Percentiles rank a stretch among this genome's conserved stretches.
phyloP scores from a whole-genome alignment of 2,888 invertebrate genomes.

The Volucella inflata region DNA sequence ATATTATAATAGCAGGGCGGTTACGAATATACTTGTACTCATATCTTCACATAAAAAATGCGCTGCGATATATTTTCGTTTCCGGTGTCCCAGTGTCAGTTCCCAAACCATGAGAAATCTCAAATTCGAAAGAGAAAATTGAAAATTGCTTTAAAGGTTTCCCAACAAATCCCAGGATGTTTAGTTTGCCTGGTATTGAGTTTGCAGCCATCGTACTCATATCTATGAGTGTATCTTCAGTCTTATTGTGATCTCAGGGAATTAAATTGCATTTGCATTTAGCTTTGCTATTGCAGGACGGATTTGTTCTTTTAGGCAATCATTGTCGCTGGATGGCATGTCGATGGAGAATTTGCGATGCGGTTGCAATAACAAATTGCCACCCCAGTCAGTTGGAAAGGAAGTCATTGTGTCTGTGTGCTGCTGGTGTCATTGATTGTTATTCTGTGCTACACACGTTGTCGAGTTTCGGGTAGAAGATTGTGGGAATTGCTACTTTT shows the following conservation, averaged over 20 bases:
- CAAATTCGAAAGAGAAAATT: conserved; percentile 22
- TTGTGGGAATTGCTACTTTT: too few species aligned
- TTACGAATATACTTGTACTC: background rate
- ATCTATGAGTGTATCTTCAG: conserved; percentile 11
- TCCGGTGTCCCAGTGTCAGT: background rate
- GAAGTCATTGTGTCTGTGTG: too few species aligned
- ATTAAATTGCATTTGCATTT: conserved; percentile 34
- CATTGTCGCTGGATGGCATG: conserved; percentile 9
- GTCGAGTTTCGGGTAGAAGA: too few species aligned
- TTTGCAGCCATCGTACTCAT: background rate
- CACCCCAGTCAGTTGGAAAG: background rate
- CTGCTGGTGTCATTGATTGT: too few species aligned
- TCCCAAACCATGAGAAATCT: background rate
- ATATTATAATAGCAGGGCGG: conserved; percentile 27
- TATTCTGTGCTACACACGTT: too few species aligned
- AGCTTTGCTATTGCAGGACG: conserved; percentile 8
- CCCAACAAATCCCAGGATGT: conserved; percentile 11
- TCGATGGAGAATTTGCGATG: background rate
- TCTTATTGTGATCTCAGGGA: conserved; percentile 16
- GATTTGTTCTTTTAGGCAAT: background rate
- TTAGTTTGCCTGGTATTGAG: background rate
- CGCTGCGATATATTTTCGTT: background rate
- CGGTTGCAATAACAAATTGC: conserved; percentile 6
- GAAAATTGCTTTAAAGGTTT: conserved; percentile 38
- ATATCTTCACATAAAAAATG: background rate